Percentiles rank a stretch among this genome's conserved stretches.
Conservation (phyloP, 2,888 invertebrate genomes). For the Aleiodes alternator region DNA sequence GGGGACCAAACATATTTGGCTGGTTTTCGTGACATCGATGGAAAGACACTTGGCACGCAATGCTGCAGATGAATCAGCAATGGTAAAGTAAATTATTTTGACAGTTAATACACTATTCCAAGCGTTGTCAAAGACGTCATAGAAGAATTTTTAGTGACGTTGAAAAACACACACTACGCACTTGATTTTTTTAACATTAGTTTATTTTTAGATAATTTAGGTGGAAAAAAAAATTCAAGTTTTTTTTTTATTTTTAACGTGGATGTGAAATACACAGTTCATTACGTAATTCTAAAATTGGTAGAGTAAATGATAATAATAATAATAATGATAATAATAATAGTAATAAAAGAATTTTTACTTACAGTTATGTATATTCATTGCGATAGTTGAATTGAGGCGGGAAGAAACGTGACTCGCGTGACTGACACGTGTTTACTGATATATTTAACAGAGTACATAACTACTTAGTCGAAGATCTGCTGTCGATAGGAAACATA, state of each 20-base stretch:
- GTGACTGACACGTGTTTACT: slow-evolving; percentile 30
- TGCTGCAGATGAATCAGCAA: slow-evolving; percentile 17
- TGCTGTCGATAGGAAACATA: neutral
- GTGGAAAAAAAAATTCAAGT: neutral
- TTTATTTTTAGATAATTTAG: slow-evolving; percentile 4
- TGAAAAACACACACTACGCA: neutral
- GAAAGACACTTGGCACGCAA: slow-evolving; percentile 25
- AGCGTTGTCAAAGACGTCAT: slow-evolving; percentile 27
- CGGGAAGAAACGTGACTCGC: slow-evolving; percentile 34
- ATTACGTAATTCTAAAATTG: too few species aligned
- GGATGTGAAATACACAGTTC: too few species aligned
- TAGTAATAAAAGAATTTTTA: neutral
- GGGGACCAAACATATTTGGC: slow-evolving; percentile 26
- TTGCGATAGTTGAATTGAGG: neutral
- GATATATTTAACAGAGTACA: slow-evolving; percentile 3
- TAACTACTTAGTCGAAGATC: neutral
- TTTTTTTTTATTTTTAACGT: neutral
- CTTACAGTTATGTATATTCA: too few species aligned
- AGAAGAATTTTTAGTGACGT: slow-evolving; percentile 31
- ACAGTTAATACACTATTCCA: slow-evolving; percentile 20
- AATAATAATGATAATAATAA: too few species aligned
- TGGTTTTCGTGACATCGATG: slow-evolving; percentile 24
- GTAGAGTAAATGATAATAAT: too few species aligned
- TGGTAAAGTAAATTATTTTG: slow-evolving; percentile 6
- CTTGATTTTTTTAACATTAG: neutral